Evolutionary conservation across 2,888 invertebrate species (phyloP).

Genomic region (Strigamia transsilvanica): DNA sequence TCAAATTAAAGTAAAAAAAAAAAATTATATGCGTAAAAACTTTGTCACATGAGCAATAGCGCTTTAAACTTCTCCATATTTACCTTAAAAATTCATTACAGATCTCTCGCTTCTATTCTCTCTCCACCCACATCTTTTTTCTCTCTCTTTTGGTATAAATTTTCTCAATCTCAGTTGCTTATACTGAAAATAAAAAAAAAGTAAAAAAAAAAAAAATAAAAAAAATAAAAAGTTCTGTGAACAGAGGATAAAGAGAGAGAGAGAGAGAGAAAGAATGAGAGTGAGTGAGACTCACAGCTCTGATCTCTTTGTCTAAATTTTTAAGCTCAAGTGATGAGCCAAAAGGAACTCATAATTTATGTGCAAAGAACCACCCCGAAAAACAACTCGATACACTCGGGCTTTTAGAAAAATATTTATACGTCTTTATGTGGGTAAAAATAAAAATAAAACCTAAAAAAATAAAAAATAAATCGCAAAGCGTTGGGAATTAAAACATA

Average conservation of each 20-base stretch:
- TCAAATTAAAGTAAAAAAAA: neutral
- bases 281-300: conserved; percentile 27
- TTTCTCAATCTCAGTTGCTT: conserved; percentile 31
- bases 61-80: conserved; percentile 38
- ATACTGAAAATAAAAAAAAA: conserved; percentile 2
- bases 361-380: conserved; percentile 14
- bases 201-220: neutral
- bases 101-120: conserved; percentile 27
- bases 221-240: neutral
- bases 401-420: conserved; percentile 25
- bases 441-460: neutral
- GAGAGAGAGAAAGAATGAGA: conserved; percentile 6
- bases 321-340: conserved; percentile 32
- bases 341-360: conserved; percentile 30
- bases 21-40: neutral
- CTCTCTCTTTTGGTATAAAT: conserved; percentile 15
- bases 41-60: conserved; percentile 39
- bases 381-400: conserved; percentile 34
- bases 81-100: conserved; percentile 38
- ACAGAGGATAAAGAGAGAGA: neutral
- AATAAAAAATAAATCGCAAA: neutral
- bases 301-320: conserved; percentile 44
- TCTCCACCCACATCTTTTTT: neutral
- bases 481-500: conserved; percentile 1
- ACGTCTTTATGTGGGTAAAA: neutral